Conservation (phyloP, 2,113 vertebrate genomes). For the Athene noctua region DNA sequence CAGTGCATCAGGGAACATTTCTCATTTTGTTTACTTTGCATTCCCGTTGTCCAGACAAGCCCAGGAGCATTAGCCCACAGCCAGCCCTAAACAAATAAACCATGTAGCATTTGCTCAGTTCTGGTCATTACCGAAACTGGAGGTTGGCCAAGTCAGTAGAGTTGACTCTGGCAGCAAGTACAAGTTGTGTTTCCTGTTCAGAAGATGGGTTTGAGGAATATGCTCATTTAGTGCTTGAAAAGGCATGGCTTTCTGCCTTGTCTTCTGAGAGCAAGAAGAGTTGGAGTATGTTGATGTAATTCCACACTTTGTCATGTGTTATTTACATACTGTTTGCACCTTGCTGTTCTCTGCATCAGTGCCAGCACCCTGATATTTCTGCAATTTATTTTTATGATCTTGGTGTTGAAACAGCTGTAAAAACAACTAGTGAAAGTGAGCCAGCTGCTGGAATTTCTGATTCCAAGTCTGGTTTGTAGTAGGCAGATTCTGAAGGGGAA, state of each 20-base stretch:
- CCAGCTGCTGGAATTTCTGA: slow-evolving; percentile 47
- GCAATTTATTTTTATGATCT: slow-evolving; percentile 59
- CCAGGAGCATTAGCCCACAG: background rate
- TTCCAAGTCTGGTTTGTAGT: background rate
- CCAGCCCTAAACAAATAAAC: background rate
- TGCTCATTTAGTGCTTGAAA: background rate
- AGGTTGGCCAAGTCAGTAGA: background rate
- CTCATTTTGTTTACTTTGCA: background rate
- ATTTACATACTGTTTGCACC: slow-evolving; percentile 55
- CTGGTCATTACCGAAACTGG: slow-evolving; percentile 16
- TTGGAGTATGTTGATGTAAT: slow-evolving; percentile 16
- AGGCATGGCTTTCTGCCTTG: background rate
- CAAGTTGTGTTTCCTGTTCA: background rate
- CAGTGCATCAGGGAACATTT: background rate
- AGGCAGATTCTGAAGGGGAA: background rate
- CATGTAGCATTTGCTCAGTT: background rate
- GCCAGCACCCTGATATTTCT: slow-evolving; percentile 56
- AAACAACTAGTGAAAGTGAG: slow-evolving; percentile 38
- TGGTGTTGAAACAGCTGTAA: slow-evolving; percentile 57
- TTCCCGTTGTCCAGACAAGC: background rate
- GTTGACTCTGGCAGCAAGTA: slow-evolving; percentile 28
- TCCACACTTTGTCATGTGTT: slow-evolving; percentile 34
- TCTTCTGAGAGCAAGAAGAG: background rate
- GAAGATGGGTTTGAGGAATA: slow-evolving; percentile 31
- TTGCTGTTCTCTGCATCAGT: background rate